Conservation (phyloP, 2,888 invertebrate species). For the Linyphia triangularis region DNA sequence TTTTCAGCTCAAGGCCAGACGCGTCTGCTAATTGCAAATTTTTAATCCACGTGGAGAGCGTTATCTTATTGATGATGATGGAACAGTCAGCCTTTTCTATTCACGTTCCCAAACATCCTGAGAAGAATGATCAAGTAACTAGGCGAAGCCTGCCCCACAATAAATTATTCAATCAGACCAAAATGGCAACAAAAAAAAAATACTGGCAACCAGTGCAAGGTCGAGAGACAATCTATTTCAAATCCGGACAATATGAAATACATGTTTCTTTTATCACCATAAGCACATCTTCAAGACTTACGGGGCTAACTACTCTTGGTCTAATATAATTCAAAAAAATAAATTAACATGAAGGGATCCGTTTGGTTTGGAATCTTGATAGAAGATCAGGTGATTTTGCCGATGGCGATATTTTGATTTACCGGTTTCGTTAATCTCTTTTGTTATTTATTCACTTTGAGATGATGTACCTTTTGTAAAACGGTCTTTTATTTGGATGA, state of each 20-base stretch:
- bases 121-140: neutral
- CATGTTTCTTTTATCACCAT: neutral
- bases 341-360: neutral
- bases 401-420: neutral
- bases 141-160: neutral
- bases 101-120: neutral
- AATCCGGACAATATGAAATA: neutral
- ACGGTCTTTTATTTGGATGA: neutral
- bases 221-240: neutral
- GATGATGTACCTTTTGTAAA: neutral
- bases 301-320: neutral
- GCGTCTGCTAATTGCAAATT: neutral
- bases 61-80: neutral
- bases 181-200: neutral
- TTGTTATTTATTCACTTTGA: neutral
- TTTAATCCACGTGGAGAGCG: neutral
- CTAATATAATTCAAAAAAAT: too few relatives aligned
- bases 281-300: neutral
- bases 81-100: neutral
- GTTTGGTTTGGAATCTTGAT: neutral
- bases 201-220: neutral
- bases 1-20: neutral
- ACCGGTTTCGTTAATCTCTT: neutral
- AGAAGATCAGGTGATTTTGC: neutral
- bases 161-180: neutral